These are phyloP conservation scores for Sturmia bella DNA, from an alignment of 2,888 invertebrate species.

Conservation along the genomic window DNA sequence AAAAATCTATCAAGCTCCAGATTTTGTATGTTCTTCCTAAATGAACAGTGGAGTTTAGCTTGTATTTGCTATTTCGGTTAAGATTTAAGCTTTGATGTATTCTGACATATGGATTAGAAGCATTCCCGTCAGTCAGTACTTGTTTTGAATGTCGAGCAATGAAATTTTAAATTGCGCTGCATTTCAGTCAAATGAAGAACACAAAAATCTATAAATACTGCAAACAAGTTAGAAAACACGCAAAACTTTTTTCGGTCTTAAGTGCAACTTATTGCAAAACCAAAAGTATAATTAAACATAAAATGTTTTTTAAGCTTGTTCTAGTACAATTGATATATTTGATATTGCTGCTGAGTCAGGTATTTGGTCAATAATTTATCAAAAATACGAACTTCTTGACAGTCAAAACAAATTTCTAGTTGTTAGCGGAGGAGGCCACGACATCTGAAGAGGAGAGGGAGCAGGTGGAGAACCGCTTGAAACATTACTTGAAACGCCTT, in stretches of 20 bases:
- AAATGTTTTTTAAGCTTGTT: slow-evolving; percentile 28
- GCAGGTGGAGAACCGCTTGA: slow-evolving; percentile 64
- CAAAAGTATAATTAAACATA: not conserved
- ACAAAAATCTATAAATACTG: slow-evolving; percentile 40
- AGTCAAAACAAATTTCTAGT: slow-evolving; percentile 3
- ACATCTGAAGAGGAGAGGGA: slow-evolving; percentile 45
- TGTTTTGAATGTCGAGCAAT: too few species aligned
- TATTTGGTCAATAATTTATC: not conserved
- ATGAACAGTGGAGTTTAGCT: too few species aligned
- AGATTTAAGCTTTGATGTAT: too few species aligned
- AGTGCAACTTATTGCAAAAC: not conserved
- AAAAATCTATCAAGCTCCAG: too few species aligned
- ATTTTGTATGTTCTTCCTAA: too few species aligned
- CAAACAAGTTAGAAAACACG: slow-evolving; percentile 9
- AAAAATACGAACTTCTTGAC: not conserved
- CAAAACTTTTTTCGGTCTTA: slow-evolving; percentile 8
- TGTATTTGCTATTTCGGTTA: too few species aligned
- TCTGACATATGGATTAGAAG: too few species aligned
- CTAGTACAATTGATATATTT: not conserved
- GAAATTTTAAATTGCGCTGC: too few species aligned
- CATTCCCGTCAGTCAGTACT: too few species aligned
- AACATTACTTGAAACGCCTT: slow-evolving; percentile 66
- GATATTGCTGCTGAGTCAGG: slow-evolving; percentile 18
- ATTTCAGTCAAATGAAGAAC: too few species aligned
- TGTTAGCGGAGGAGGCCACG: not conserved